Evolutionary conservation across 2,888 invertebrate genomes (phyloP).

Genomic region (Cyrtodaria siliqua): DNA sequence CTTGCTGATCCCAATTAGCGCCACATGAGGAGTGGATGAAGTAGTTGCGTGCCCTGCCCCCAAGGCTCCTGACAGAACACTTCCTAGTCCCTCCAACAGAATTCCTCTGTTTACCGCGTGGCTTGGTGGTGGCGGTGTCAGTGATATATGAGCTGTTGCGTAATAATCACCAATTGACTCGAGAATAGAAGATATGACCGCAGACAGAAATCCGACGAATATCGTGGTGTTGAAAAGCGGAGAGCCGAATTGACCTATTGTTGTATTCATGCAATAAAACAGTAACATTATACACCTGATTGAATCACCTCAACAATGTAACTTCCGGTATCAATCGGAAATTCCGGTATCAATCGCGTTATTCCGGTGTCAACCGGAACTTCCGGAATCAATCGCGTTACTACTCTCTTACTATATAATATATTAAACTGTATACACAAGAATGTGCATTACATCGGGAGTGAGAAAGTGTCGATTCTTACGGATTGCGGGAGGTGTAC

Average conservation of each 20-base stretch:
- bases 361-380: no score
- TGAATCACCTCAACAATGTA: no score
- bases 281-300: no score
- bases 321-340: no score
- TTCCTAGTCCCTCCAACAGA: constrained; percentile 72
- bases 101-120: constrained; percentile 78
- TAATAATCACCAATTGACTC: constrained; percentile 79
- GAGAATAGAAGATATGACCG: constrained; percentile 71
- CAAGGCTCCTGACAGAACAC: constrained; percentile 72
- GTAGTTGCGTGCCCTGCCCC: constrained; percentile 78
- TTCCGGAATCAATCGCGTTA: no score
- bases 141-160: constrained; percentile 67
- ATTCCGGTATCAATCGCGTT: no score
- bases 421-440: no score
- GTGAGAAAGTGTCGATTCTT: no score
- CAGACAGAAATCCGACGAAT: constrained; percentile 71
- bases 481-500: no score
- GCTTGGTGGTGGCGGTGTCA: constrained; percentile 66
- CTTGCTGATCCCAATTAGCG: constrained; percentile 60
- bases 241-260: constrained; percentile 79
- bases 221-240: constrained; percentile 70
- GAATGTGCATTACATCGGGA: no score
- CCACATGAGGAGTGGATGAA: constrained; percentile 74
- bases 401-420: no score
- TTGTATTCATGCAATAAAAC: no score